phyloP scores from a whole-genome alignment of 2,888 invertebrate genomes.

The Dryobota labecula region DNA sequence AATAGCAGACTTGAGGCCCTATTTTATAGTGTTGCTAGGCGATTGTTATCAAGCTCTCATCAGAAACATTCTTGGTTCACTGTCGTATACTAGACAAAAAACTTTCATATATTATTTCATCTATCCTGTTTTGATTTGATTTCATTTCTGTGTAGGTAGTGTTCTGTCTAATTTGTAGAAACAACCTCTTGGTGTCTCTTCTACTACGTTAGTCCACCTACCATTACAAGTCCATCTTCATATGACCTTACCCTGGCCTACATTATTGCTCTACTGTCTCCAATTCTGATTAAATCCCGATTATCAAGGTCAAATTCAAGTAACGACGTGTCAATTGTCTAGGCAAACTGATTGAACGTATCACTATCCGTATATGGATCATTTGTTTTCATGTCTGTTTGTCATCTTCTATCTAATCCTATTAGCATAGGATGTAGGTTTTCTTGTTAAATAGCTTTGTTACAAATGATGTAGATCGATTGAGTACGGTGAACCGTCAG shows the following conservation, averaged over 20 bases:
- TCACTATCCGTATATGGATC: constrained; percentile 10
- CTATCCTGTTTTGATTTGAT: neutral
- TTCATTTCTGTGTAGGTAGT: neutral
- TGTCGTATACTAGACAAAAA: no score
- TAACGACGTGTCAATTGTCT: constrained; percentile 35
- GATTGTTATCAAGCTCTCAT: no score
- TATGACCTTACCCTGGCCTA: constrained; percentile 15
- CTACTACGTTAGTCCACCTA: neutral
- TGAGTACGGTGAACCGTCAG: neutral
- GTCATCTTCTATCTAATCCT: constrained; percentile 51
- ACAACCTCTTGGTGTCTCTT: neutral
- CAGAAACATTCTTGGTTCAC: no score
- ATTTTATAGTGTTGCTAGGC: no score
- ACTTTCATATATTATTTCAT: no score
- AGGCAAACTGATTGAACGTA: constrained; percentile 39
- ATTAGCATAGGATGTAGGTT: constrained; percentile 42
- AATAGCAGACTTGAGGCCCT: no score
- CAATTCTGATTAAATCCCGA: constrained; percentile 23
- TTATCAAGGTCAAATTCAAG: constrained; percentile 20
- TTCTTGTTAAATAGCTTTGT: constrained; percentile 32
- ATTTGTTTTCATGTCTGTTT: constrained; percentile 24
- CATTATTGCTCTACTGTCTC: neutral
- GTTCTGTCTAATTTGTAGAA: neutral
- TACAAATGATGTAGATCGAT: constrained; percentile 4
- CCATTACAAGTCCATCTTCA: neutral